Evolutionary conservation across 2,797 vertebrate species (phyloP), one percentile per base, ranked within the genome.

Genomic region (Rousettus madagascariensis): DNA sequence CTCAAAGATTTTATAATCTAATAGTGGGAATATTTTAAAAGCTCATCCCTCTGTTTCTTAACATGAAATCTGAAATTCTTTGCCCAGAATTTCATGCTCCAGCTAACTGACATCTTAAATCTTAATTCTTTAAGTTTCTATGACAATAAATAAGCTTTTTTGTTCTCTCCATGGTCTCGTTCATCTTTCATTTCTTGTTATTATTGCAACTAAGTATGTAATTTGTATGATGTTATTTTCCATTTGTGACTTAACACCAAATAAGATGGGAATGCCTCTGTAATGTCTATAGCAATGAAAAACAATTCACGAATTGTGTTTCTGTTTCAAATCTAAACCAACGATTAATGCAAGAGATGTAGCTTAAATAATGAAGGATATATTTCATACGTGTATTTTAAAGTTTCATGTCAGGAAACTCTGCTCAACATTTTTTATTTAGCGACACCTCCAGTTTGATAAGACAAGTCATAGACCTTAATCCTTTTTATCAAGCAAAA

Each of bases 261-360:
- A 78, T 57, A 83, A 96, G 30, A 79, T 57, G 55, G 13, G 41
- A 75, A 92, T 84, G 20, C 57, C n/a, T 90, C 28, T 46, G 82
- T 95, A 79, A 24, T 12, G 8, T 74, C n/a, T 82, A 66, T 26
- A 85, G 68, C 71, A 86, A 68, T 68, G 74, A 89, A 86, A 78
- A 93, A 36, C 24, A 84, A 85, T 78, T 94, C n/a, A 16, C 24
- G 92, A 95, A 84, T 68, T 53, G 9, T 83, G 41, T 61, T 90
- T 93, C 33, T 85, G 6, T 86, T 95, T 95, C 95, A 85, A 92
- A 59, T 83, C n/a, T 88, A 96, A 92, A 78, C 28, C 22, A 66
- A 65, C n/a, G 69, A 85, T 86, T 68, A 94, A 63, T 46, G 22
- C 43, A 94, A 90, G 92, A 79, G n/a, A 83, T 30, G 43, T 74